Percentiles rank a stretch among this genome's conserved stretches.
phyloP scores from a whole-genome alignment of 1,140 invertebrate genomes.

The Lordiphosa collinella region DNA sequence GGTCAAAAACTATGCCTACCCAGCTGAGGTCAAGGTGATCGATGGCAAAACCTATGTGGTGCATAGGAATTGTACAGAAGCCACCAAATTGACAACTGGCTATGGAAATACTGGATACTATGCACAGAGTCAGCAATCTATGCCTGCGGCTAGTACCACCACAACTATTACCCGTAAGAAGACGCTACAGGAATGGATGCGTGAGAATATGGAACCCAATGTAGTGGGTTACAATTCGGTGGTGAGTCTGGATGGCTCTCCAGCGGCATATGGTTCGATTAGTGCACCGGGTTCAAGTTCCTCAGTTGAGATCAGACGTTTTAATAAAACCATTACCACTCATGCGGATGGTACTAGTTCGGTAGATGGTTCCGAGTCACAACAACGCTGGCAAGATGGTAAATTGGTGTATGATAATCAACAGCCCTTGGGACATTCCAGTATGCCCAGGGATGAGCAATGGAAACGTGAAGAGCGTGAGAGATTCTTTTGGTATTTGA shows the following conservation, averaged over 20 bases:
- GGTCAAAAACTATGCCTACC: conserved; percentile 69
- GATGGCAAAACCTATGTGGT: conserved; percentile 71
- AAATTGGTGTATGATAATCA: conserved; percentile 58
- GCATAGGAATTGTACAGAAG: conserved; percentile 72
- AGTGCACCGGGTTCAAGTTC: conserved; percentile 27
- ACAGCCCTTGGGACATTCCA: conserved; percentile 52
- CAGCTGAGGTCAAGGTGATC: conserved; percentile 69
- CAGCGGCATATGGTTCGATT: conserved; percentile 10
- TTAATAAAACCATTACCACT: conserved; percentile 60
- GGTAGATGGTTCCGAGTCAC: conserved; percentile 52
- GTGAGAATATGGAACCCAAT: conserved; percentile 52
- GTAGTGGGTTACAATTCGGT: conserved; percentile 61
- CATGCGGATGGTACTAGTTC: conserved; percentile 56
- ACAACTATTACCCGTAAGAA: conserved; percentile 41
- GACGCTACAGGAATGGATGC: conserved; percentile 55
- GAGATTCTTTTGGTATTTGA: conserved; percentile 70
- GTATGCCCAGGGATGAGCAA: conserved; percentile 52
- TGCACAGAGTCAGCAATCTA: not conserved
- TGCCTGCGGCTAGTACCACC: conserved; percentile 14
- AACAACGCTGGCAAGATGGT: conserved; percentile 65
- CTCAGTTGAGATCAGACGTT: conserved; percentile 36
- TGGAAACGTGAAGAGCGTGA: conserved; percentile 77
- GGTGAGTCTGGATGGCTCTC: conserved; percentile 42
- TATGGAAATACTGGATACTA: conserved; percentile 17
- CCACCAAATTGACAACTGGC: conserved; percentile 40